Percentiles rank a stretch among this genome's conserved stretches.
These are phyloP conservation scores for Eremobia ochroleuca DNA, from an alignment of 2,888 invertebrate genomes.

Conservation along the genomic window DNA sequence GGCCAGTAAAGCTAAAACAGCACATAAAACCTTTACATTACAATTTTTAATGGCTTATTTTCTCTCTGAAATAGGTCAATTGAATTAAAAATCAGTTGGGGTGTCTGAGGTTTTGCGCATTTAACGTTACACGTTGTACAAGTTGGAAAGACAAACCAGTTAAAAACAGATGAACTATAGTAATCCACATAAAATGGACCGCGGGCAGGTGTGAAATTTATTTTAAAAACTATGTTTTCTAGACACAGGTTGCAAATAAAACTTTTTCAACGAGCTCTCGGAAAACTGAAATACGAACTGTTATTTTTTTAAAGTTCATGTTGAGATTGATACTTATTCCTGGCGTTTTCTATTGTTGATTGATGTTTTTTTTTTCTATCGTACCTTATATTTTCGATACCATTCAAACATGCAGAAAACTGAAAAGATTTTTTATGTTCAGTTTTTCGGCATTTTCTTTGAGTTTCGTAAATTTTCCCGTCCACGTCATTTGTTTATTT, in stretches of 20 bases:
- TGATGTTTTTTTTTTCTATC: not conserved
- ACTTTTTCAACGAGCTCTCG: conserved; percentile 19
- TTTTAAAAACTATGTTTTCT: conserved; percentile 17
- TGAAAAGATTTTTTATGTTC: not conserved
- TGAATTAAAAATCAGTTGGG: too few relatives aligned
- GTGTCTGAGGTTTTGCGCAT: too few relatives aligned
- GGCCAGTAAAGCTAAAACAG: too few relatives aligned
- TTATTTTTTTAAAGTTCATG: conserved; percentile 10
- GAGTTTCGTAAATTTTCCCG: not conserved
- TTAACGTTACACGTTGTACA: too few relatives aligned
- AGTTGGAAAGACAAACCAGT: not conserved
- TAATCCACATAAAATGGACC: conserved; percentile 29
- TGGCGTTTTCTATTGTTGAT: not conserved
- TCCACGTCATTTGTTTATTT: too few relatives aligned
- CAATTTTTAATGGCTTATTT: too few relatives aligned
- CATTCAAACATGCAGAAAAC: too few relatives aligned
- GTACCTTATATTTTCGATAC: not conserved
- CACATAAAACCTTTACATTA: too few relatives aligned
- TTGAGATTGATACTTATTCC: conserved; percentile 2
- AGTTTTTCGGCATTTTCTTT: not conserved
- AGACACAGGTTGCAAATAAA: conserved; percentile 20
- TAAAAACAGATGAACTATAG: conserved; percentile 35
- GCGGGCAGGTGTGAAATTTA: conserved; percentile 30
- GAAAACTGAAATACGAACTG: not conserved
- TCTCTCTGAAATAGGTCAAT: too few relatives aligned